Evolutionary conservation across 2,113 vertebrate genomes (phyloP), one percentile per base, ranked within the genome.

Genomic region (Nipponia nippon): DNA sequence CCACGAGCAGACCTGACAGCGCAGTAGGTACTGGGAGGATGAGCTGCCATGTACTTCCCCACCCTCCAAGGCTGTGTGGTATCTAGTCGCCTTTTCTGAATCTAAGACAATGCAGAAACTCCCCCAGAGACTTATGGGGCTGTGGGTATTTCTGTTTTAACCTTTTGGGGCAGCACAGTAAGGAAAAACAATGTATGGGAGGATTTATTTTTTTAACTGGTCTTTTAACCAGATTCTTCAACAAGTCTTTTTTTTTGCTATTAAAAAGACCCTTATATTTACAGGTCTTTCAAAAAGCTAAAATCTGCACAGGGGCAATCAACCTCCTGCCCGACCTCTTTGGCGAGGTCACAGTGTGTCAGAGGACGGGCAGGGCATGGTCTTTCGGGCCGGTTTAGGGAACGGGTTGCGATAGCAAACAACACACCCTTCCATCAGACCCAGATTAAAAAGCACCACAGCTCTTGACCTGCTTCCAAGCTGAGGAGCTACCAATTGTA

Each of bases 281-380:
- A 13, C 34, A 62, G 9, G 8, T 19, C 36, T 77, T 87, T 70
- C 40, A 49, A 7, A 83, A 81, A 36, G 21, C 17, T 89, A 59
- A 26, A 7, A 72, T 23, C 6, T 67, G 11, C 27, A 1, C 22
- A 42, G n/a, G 4, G 46, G 27, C 38, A 34, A 29, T 44, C 34
- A 46, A 10, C 7, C 10, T 63, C 61, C 38, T 63, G 55, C 55
- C 40, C 4, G 11, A 19, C n/a, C 59, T 44, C 34, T 75, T 65
- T 0, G 15, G 7, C 0, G 3, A 55, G 59, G 71, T 42, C 4
- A 0, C 3, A 7, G 34, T 4, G 4, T 76, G 53, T 50, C 32
- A 44, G 89, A 47, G 83, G 38, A 90, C 7, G 9, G 83, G 81
- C 72, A 81, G 67, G 53, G 49, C 38, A 44, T 0, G 1, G 26